These are phyloP conservation scores for Medauroidea extradentata DNA, from an alignment of 1,140 invertebrate species.

Conservation along the genomic window DNA sequence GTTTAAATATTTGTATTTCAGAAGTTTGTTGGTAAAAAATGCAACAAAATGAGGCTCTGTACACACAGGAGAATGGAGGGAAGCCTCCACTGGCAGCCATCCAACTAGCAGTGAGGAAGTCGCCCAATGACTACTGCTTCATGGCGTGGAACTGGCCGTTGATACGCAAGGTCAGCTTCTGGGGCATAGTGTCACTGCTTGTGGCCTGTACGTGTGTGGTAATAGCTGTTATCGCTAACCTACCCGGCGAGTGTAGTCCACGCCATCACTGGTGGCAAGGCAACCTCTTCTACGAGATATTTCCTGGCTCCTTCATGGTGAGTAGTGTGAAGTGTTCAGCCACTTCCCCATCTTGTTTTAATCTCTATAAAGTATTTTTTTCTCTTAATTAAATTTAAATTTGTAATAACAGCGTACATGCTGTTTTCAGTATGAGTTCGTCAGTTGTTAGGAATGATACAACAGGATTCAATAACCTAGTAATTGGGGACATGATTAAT, in stretches of 20 bases:
- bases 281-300: constrained; percentile 75
- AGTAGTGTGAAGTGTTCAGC: too few species aligned
- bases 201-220: constrained; percentile 64
- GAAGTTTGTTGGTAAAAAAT: too few species aligned
- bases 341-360: too few species aligned
- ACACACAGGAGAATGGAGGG: constrained; percentile 52
- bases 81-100: constrained; percentile 48
- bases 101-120: constrained; percentile 52
- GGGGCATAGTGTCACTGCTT: constrained; percentile 61
- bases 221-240: constrained; percentile 60
- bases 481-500: too few species aligned
- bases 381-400: too few species aligned
- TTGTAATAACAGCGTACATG: too few species aligned
- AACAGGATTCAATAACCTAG: too few species aligned
- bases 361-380: too few species aligned
- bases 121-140: constrained; percentile 58
- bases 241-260: constrained; percentile 67
- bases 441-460: too few species aligned
- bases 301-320: constrained; percentile 70
- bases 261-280: constrained; percentile 72
- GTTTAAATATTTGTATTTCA: too few species aligned
- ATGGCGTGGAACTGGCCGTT: constrained; percentile 77
- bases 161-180: constrained; percentile 66
- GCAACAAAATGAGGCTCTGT: too few species aligned
- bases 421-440: too few species aligned